Evolutionary conservation across 2,797 vertebrate species (phyloP), one percentile per base, ranked within the genome.

Genomic region (Sebastes nivosus): DNA sequence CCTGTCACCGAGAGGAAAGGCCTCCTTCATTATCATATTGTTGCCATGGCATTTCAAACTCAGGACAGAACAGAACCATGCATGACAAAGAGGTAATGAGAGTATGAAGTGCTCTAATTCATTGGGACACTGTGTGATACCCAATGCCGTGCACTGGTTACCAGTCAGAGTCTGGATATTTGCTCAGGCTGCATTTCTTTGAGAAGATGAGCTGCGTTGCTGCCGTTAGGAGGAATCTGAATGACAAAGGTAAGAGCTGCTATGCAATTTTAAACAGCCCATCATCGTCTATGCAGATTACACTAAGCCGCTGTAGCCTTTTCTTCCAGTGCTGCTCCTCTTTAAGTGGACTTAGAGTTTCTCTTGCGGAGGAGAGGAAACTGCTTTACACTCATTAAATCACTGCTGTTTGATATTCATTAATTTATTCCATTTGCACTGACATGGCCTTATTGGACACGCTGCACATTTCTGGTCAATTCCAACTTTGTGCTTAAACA

Each of bases 21-120:
- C 57, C 70, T 85, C 55, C 82, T 85, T 87, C 83, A 92, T 93
- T 93, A 92, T 87, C 90, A 94, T 93, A 93, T 87, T 90, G 94
- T 94, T 93, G 89, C 92, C 90, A 93, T 94, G 90, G 82, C 7
- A 27, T 34, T 81, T 76, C 88, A 93, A 94, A 90, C 90, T 89
- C 80, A 70, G 78, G 72, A 72, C 71, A 55, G 70, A 72, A 66
- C 61, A 30, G 63, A 84, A 77, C 72, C 81, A 54, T 25, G 59
- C 81, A 72, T 82, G 70, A 76, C 70, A 77, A 52, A 70, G 63
- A 74, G 81, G 87, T 74, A 76, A 71, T 76, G 79, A 77, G 70
- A 71, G 55, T 38, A 68, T 42, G 42, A 76, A 58, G 71, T 20
- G 72, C 70, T 79, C 22, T 18, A 46, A 20, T 34, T 79, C 30